Evolutionary conservation across 1,140 invertebrate species (phyloP), one percentile per base, ranked within the genome.

Genomic region (Euwallacea fornicatus): DNA sequence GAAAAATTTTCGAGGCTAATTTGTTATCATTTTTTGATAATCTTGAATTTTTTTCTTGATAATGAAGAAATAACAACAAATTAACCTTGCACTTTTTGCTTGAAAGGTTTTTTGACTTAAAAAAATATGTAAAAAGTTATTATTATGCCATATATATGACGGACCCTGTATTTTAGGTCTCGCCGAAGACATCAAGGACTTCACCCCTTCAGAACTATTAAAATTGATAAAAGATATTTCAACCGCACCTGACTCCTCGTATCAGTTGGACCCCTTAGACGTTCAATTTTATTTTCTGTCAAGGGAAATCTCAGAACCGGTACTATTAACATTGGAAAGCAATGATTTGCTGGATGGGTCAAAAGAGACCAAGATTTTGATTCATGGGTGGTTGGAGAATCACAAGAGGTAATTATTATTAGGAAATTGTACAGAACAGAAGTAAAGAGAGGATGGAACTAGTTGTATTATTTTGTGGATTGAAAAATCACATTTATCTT

Each of bases 321-420:
- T 50, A 3, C 10, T 64, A 8, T 33, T 73, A 1, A 69, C 66
- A 16, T 53, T 43, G 7, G 7, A 65, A 7, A 73, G n/a, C 50
- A 56, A 50, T 10, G 0, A 47, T 42, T 7, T 56, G 13, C 6
- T 73, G n/a, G 55, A 65, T 62, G 2, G 7, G 11, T 21, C 13
- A 7, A 69, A 69, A 60, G 13, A 50, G 15, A 69, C 44, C n/a
- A 73, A 73, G 44, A 53, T 73, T 53, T n/a, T 73, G 8, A 66
- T 73, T 11, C 72, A 73, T 33, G 72, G 72, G 21, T 73, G 72
- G 72, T 10, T 73, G 43, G 72, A 71, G 44, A 68, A 68, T 53
- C 56, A 68, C 53, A 55, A 42, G 46, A 71, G 61, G 69, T 71
- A 62, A 7, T 4, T 47, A 13, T 44, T 56, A 56, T 33, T 56